Conservation (phyloP, 1,140 invertebrate genomes). For the Platorchestia sp. region DNA sequence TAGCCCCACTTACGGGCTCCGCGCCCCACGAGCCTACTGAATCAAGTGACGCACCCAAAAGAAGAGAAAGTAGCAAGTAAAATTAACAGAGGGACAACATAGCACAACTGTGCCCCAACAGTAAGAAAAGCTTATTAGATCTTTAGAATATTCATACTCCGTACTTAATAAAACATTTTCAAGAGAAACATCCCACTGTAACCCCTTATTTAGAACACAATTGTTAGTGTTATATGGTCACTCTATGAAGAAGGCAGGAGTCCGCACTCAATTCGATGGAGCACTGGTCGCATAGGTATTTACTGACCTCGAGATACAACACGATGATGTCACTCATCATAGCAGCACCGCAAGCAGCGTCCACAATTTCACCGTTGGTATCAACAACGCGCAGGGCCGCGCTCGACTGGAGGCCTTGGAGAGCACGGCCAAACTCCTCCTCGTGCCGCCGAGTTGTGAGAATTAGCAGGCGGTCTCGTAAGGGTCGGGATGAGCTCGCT, state of each 20-base stretch:
- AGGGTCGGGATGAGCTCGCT: not conserved
- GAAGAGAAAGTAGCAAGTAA: too few species aligned
- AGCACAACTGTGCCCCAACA: not conserved
- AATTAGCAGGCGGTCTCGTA: not conserved
- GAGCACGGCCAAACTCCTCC: not conserved
- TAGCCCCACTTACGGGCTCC: too few species aligned
- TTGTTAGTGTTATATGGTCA: too few species aligned
- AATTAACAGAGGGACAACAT: not conserved
- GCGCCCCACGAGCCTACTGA: too few species aligned
- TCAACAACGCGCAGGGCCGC: not conserved
- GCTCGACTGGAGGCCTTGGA: not conserved
- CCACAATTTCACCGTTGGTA: not conserved
- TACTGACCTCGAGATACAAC: not conserved
- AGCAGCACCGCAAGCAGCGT: not conserved
- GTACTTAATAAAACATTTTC: too few species aligned
- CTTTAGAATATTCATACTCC: not conserved
- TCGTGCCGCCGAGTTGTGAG: not conserved
- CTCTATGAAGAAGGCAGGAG: too few species aligned
- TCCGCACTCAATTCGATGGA: not conserved
- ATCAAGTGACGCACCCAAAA: too few species aligned
- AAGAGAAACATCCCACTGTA: too few species aligned
- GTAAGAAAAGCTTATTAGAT: not conserved
- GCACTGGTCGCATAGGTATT: not conserved
- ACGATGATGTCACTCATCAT: not conserved
- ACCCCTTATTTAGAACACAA: too few species aligned